Evolutionary conservation across 2,113 vertebrate species (phyloP).

Genomic region (Mesocricetus auratus): DNA sequence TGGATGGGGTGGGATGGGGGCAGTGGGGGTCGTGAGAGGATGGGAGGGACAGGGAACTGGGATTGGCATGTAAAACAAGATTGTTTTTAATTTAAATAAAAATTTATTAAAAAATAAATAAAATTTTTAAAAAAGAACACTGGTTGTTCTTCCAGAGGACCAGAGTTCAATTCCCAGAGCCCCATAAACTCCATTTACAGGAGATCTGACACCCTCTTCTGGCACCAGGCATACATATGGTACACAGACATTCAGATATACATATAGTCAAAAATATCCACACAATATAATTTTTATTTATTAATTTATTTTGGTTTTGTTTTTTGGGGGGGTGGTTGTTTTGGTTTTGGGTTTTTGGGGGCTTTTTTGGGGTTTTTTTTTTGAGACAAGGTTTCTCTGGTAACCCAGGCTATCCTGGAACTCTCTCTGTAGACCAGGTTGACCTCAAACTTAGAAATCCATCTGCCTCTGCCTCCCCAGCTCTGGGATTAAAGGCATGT

Average conservation of each 20-base stretch:
- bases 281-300: neutral
- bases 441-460: neutral
- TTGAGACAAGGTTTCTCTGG: neutral
- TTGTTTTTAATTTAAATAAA: no score
- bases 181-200: neutral
- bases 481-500: neutral
- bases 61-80: no score
- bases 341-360: neutral
- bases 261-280: neutral
- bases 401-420: neutral
- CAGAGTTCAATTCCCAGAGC: neutral
- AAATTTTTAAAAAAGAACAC: no score
- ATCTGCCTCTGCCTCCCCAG: neutral
- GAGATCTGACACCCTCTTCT: neutral
- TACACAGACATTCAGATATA: neutral
- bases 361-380: neutral
- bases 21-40: no score
- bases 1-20: no score
- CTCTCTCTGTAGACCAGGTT: neutral
- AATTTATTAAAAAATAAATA: no score
- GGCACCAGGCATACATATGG: neutral
- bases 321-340: no score
- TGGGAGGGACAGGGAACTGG: no score
- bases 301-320: no score
- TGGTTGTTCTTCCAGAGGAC: neutral